A percentile compares a stretch with the other conserved stretches of the same genome.
Evolutionary conservation across 1,140 invertebrate genomes (phyloP).

Genomic region (Trichogramma pretiosum): DNA sequence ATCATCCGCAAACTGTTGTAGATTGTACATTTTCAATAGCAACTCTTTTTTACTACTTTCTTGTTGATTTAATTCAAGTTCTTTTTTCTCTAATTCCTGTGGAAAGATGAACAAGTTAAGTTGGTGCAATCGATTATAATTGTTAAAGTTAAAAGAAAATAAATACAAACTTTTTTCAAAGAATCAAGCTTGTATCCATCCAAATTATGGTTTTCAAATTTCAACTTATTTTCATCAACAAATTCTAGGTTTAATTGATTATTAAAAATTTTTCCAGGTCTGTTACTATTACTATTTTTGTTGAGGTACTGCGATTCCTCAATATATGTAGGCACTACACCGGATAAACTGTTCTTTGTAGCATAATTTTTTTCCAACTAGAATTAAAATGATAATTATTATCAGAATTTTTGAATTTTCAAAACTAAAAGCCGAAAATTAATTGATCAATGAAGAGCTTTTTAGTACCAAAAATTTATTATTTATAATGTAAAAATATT

Average conservation of each 20-base stretch:
- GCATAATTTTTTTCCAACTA: conserved; percentile 35
- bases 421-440: conserved; percentile 2
- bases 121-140: too few species aligned
- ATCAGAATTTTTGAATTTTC: background rate
- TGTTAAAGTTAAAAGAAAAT: background rate
- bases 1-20: conserved; percentile 25
- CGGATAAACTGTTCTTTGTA: conserved; percentile 30
- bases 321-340: conserved; percentile 28
- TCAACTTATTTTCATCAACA: conserved; percentile 15
- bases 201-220: background rate
- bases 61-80: conserved; percentile 27
- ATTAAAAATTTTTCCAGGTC: conserved; percentile 22
- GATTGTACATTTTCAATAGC: conserved; percentile 31
- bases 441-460: conserved; percentile 36
- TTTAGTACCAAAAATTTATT: conserved; percentile 40
- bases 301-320: conserved; percentile 4
- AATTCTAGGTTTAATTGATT: conserved; percentile 28
- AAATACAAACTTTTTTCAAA: conserved; percentile 8
- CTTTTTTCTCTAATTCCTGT: conserved; percentile 37
- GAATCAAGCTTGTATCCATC: background rate
- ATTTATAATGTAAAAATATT: too few species aligned
- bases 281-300: conserved; percentile 13
- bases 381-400: conserved; percentile 12
- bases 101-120: conserved; percentile 11
- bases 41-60: conserved; percentile 36